Evolutionary conservation across 2,888 invertebrate species (phyloP).

Genomic region (Lasioglossum villosulum): DNA sequence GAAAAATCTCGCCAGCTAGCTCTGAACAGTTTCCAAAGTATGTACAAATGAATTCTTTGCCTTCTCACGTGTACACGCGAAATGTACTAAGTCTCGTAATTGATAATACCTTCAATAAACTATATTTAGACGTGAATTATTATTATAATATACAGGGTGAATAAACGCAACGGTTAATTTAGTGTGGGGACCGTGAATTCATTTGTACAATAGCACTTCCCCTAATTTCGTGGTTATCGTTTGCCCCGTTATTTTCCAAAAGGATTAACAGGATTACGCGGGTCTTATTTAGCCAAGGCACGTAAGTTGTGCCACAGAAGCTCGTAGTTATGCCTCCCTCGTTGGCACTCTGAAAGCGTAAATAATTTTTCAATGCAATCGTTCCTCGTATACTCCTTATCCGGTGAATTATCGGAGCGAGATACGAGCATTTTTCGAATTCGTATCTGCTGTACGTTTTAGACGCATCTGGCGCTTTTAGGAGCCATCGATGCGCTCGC

Average conservation of each 20-base stretch:
- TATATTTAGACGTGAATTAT: too few species aligned
- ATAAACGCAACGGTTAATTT: background rate
- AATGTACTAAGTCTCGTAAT: background rate
- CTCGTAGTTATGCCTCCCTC: too few species aligned
- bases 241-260: background rate
- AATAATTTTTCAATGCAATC: background rate
- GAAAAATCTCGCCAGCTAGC: background rate
- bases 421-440: constrained; percentile 12
- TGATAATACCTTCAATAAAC: too few species aligned
- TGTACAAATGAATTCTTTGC: background rate
- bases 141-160: background rate
- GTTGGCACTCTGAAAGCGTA: background rate
- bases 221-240: background rate
- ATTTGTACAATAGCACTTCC: background rate
- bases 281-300: background rate
- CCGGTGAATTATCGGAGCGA: background rate
- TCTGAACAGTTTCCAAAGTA: background rate
- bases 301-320: background rate
- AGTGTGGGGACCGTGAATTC: background rate
- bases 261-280: background rate
- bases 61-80: background rate
- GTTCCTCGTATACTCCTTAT: background rate
- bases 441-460: background rate
- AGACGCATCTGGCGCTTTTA: background rate
- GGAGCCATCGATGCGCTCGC: background rate